Evolutionary conservation across 2,888 invertebrate species (phyloP).

Genomic region (Leucophenga maculata): DNA sequence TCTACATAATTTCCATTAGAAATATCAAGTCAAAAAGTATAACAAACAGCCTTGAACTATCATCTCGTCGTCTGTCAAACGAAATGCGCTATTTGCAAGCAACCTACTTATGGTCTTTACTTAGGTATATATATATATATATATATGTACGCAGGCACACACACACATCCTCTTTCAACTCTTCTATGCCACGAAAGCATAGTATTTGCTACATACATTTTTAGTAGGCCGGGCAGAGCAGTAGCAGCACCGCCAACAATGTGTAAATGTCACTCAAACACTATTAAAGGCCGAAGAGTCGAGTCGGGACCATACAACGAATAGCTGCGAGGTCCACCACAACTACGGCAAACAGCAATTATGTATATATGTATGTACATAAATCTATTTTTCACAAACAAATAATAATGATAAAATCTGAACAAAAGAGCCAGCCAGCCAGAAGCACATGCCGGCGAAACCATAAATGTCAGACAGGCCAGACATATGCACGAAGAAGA

Average conservation of each 20-base stretch:
- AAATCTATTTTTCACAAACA: neutral
- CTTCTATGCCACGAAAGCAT: neutral
- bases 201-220: neutral
- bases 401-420: conserved; percentile 51
- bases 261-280: conserved; percentile 53
- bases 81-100: too few relatives aligned
- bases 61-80: too few relatives aligned
- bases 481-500: conserved; percentile 38
- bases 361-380: conserved; percentile 45
- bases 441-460: conserved; percentile 6
- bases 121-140: too few relatives aligned
- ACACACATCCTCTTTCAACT: too few relatives aligned
- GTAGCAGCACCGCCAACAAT: conserved; percentile 43
- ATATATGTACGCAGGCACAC: too few relatives aligned
- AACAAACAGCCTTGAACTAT: too few relatives aligned
- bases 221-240: neutral
- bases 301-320: neutral
- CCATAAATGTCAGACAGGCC: conserved; percentile 13
- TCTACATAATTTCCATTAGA: too few relatives aligned
- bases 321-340: neutral
- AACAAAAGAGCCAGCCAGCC: conserved; percentile 34
- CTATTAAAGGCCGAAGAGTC: neutral
- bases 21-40: too few relatives aligned
- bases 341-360: conserved; percentile 55
- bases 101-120: too few relatives aligned